Percentiles rank a stretch among this genome's conserved stretches.
Evolutionary conservation across 2,888 invertebrate genomes (phyloP).

Genomic region (Lochmaea crataegi): DNA sequence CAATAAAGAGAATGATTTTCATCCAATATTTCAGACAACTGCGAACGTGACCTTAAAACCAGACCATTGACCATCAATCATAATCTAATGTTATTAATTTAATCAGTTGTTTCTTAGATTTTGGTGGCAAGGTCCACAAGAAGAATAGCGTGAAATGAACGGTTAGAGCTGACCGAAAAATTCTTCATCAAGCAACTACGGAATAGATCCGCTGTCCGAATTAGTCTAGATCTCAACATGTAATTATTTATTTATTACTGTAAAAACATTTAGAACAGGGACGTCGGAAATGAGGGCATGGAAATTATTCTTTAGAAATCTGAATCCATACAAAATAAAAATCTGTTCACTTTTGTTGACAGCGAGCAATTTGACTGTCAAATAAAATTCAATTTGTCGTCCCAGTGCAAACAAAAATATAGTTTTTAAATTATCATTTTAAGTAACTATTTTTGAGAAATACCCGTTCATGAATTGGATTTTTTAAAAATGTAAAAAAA

Average conservation of each 20-base stretch:
- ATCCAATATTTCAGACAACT: not conserved
- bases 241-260: constrained; percentile 21
- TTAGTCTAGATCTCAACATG: constrained; percentile 26
- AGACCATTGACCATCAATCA: constrained; percentile 25
- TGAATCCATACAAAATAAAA: too few species aligned
- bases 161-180: constrained; percentile 27
- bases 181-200: constrained; percentile 14
- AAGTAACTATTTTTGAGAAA: too few species aligned
- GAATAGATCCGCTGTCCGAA: constrained; percentile 24
- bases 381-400: too few species aligned
- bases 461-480: too few species aligned
- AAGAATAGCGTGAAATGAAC: constrained; percentile 31
- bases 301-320: not conserved
- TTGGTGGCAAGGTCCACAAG: constrained; percentile 10
- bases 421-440: too few species aligned
- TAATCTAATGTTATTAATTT: constrained; percentile 27
- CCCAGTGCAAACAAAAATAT: too few species aligned
- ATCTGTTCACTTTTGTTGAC: too few species aligned
- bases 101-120: constrained; percentile 19
- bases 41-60: constrained; percentile 16
- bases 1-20: not conserved
- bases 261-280: constrained; percentile 1
- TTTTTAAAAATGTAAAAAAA: too few species aligned
- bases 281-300: not conserved
- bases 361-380: too few species aligned